Conservation (phyloP, 2,113 vertebrate species). For the Butorides virescens region DNA sequence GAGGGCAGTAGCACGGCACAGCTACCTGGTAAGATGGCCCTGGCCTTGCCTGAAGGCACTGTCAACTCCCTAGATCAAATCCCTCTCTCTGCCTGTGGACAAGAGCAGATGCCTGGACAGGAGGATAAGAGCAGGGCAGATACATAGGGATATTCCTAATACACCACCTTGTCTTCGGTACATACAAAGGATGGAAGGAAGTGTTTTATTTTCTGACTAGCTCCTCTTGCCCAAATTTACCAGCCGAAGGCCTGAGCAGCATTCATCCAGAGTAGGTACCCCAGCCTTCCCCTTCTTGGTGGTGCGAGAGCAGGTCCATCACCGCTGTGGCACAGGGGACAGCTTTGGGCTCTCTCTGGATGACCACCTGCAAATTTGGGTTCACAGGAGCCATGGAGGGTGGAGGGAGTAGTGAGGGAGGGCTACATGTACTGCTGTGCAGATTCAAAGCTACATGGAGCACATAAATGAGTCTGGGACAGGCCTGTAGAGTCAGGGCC, state of each 20-base stretch:
- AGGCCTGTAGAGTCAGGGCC: not conserved
- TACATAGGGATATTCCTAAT: not conserved
- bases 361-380: not conserved
- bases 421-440: not conserved
- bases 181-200: not conserved
- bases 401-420: not conserved
- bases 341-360: not conserved
- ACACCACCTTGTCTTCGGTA: not conserved
- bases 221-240: not conserved
- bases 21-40: not conserved
- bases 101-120: not conserved
- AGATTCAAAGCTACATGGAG: not conserved
- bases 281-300: not conserved
- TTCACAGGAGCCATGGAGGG: not conserved
- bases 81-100: not conserved
- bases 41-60: not conserved
- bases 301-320: not conserved
- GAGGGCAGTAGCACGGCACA: not conserved
- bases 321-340: not conserved
- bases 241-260: not conserved
- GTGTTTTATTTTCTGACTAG: not conserved
- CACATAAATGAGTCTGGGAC: not conserved
- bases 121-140: not conserved
- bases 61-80: not conserved
- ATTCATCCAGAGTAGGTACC: not conserved